Conservation (phyloP, 2,888 invertebrate genomes). For the Conops quadrifasciatus region DNA sequence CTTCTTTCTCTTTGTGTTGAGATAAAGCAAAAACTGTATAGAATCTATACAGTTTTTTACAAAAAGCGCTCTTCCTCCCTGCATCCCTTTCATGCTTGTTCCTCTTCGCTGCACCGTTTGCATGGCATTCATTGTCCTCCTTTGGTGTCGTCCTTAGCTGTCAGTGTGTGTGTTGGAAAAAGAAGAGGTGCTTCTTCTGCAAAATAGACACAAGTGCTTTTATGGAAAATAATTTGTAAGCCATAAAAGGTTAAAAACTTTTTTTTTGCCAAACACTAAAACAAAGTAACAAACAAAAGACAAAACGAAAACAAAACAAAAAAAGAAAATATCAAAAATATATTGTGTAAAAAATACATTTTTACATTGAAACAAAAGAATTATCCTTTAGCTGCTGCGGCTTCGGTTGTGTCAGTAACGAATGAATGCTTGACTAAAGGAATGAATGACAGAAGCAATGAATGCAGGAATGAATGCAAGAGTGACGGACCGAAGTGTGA, state of each 20-base stretch:
- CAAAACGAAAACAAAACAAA: not conserved
- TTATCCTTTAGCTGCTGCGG: conserved; percentile 24
- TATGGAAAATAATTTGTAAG: conserved; percentile 24
- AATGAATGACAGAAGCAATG: not conserved
- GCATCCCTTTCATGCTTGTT: not conserved
- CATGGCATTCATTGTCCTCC: not conserved
- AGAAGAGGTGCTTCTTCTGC: not conserved
- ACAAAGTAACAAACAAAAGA: not conserved
- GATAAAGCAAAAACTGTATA: too few relatives aligned
- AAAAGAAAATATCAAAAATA: too few relatives aligned
- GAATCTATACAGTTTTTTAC: not conserved
- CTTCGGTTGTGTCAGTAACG: conserved; percentile 10
- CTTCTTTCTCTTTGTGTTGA: too few relatives aligned
- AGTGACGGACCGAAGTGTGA: conserved; percentile 19
- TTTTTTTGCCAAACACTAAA: conserved; percentile 13
- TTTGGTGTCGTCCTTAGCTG: not conserved
- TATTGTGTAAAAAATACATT: conserved; percentile 3
- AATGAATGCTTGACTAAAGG: not conserved
- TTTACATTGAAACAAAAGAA: conserved; percentile 18
- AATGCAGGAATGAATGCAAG: not conserved
- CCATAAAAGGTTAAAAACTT: conserved; percentile 27
- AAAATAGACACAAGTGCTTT: conserved; percentile 27
- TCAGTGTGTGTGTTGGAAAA: not conserved
- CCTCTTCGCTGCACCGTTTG: not conserved
- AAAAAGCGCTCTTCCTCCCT: too few relatives aligned